Conservation (phyloP, 2,113 vertebrate species). For the Vanacampus margaritifer region DNA sequence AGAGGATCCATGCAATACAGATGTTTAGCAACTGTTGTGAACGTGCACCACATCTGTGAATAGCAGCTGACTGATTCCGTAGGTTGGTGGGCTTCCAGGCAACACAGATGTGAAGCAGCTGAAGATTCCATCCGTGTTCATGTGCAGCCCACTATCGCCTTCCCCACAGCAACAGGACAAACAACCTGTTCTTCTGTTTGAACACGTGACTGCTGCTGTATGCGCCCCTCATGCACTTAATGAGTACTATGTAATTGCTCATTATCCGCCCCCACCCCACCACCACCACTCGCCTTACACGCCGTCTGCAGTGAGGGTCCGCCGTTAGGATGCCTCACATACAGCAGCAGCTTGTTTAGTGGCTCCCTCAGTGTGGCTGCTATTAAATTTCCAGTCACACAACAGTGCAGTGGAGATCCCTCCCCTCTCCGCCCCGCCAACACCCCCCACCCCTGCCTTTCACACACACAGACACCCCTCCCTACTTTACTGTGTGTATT, state of each 20-base stretch:
- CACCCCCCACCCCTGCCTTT: conserved; percentile 16
- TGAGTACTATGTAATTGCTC: conserved; percentile 50
- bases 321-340: not conserved
- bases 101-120: not conserved
- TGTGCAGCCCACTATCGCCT: conserved; percentile 7
- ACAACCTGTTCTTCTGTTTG: conserved; percentile 43
- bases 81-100: not conserved
- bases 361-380: conserved; percentile 8
- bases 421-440: conserved; percentile 63
- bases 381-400: conserved; percentile 86
- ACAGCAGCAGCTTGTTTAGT: conserved; percentile 10
- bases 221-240: conserved; percentile 22
- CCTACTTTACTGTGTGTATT: conserved; percentile 15
- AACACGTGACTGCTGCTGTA: conserved; percentile 22
- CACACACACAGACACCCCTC: conserved; percentile 8
- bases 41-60: no score
- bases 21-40: not conserved
- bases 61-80: no score
- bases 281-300: not conserved
- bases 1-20: no score
- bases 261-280: conserved; percentile 19
- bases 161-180: conserved; percentile 52
- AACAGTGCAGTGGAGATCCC: conserved; percentile 83
- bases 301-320: conserved; percentile 42
- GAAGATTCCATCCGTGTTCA: not conserved